These are phyloP conservation scores for Conus ventricosus DNA, from an alignment of 1,140 invertebrate species.

Conservation along the genomic window DNA sequence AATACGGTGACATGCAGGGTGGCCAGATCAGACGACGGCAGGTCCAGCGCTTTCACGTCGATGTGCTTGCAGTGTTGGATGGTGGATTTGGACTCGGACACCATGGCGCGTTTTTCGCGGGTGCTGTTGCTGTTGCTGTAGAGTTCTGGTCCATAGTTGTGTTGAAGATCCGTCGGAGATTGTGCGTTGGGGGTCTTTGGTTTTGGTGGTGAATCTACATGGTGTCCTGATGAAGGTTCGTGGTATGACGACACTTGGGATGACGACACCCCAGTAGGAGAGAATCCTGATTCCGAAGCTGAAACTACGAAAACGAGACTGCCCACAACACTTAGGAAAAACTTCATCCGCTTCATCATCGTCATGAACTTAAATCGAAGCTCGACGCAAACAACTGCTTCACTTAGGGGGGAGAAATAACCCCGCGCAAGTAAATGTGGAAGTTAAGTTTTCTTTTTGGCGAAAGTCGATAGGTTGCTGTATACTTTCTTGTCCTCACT, in stretches of 20 bases:
- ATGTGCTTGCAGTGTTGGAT: background rate
- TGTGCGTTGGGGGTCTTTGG: background rate
- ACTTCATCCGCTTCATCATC: background rate
- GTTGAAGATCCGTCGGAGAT: background rate
- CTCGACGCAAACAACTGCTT: background rate
- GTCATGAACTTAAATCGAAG: background rate
- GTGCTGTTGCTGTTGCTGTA: background rate
- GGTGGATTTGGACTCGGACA: background rate
- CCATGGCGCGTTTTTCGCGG: background rate
- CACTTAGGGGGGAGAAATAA: background rate
- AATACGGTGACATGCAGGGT: slow-evolving; percentile 40
- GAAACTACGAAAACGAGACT: background rate
- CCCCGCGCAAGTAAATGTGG: background rate
- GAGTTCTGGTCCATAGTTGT: too few relatives aligned
- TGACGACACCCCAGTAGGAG: background rate
- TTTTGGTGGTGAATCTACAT: background rate
- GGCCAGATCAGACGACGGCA: too few relatives aligned
- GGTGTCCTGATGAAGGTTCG: background rate
- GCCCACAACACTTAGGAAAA: background rate
- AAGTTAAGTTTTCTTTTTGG: too few relatives aligned
- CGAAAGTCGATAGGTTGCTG: too few relatives aligned
- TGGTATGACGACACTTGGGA: background rate
- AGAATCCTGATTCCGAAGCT: background rate
- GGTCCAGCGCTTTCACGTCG: background rate
- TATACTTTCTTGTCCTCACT: too few relatives aligned